These are phyloP conservation scores for Indicator maculatus DNA, from an alignment of 2,113 vertebrate genomes.

Conservation along the genomic window DNA sequence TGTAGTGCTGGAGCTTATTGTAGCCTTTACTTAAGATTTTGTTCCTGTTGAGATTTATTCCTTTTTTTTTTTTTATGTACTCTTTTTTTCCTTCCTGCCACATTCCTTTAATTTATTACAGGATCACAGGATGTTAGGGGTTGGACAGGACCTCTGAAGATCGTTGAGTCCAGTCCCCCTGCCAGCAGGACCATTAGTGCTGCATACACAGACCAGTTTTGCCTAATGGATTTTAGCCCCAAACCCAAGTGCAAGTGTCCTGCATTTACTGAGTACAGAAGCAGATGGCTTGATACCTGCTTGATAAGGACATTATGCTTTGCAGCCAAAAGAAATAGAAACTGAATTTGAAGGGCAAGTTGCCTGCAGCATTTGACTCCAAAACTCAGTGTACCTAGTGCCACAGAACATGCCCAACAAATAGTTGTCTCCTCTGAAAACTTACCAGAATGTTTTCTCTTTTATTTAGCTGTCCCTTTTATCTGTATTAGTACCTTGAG, in stretches of 20 bases:
- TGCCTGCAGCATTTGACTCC: neutral
- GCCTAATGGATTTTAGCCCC: neutral
- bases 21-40: neutral
- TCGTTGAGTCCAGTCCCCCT: neutral
- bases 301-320: neutral
- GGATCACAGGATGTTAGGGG: too few species aligned
- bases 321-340: constrained; percentile 44
- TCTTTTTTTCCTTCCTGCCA: neutral
- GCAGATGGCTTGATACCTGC: constrained; percentile 41
- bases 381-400: neutral
- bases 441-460: neutral
- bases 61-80: too few species aligned
- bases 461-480: neutral
- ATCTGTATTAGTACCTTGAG: neutral
- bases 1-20: neutral
- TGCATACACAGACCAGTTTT: neutral
- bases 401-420: neutral
- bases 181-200: too few species aligned
- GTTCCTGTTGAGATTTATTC: neutral
- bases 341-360: constrained; percentile 6
- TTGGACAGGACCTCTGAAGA: too few species aligned
- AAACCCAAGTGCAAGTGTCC: neutral
- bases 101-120: neutral
- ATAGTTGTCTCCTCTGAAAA: neutral
- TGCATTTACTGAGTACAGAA: neutral